Evolutionary conservation across 2,888 invertebrate genomes (phyloP).

Genomic region (Pelosia muscerda): DNA sequence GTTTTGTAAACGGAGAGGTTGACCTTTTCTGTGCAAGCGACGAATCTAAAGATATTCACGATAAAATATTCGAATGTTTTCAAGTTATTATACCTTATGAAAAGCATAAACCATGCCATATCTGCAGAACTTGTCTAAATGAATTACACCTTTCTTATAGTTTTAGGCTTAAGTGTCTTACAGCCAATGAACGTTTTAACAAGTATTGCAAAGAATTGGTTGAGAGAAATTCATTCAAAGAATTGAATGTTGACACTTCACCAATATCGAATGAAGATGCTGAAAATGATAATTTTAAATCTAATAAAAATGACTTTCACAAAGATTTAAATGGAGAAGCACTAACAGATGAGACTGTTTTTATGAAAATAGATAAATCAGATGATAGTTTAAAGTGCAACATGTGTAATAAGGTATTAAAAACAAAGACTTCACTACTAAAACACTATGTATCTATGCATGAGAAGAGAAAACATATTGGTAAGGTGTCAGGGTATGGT

Average conservation of each 20-base stretch:
- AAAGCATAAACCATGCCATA: slow-evolving; percentile 61
- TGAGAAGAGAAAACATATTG: slow-evolving; percentile 70
- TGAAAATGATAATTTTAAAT: slow-evolving; percentile 24
- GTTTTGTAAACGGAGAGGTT: slow-evolving; percentile 56
- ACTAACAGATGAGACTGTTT: slow-evolving; percentile 14
- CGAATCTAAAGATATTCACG: slow-evolving; percentile 60
- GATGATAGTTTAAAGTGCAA: slow-evolving; percentile 56
- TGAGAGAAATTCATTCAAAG: slow-evolving; percentile 21
- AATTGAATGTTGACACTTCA: slow-evolving; percentile 20
- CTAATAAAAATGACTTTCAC: slow-evolving; percentile 23
- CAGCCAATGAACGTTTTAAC: slow-evolving; percentile 65
- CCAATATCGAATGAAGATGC: slow-evolving; percentile 33
- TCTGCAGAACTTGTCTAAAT: slow-evolving; percentile 67
- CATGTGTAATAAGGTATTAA: slow-evolving; percentile 70
- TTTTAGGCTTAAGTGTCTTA: slow-evolving; percentile 71
- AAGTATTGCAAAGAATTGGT: slow-evolving; percentile 40
- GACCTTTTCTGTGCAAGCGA: slow-evolving; percentile 57
- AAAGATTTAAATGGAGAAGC: slow-evolving; percentile 7
- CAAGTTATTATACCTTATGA: slow-evolving; percentile 62
- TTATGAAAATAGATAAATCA: slow-evolving; percentile 2
- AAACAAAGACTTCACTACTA: slow-evolving; percentile 65
- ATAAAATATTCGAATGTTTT: slow-evolving; percentile 71
- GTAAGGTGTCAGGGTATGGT: slow-evolving; percentile 77
- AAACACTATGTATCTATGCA: slow-evolving; percentile 77
- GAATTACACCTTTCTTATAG: slow-evolving; percentile 66